Base-by-base conservation (phyloP, 1,140 invertebrate genomes). In the Nylanderia fulva region DNA sequence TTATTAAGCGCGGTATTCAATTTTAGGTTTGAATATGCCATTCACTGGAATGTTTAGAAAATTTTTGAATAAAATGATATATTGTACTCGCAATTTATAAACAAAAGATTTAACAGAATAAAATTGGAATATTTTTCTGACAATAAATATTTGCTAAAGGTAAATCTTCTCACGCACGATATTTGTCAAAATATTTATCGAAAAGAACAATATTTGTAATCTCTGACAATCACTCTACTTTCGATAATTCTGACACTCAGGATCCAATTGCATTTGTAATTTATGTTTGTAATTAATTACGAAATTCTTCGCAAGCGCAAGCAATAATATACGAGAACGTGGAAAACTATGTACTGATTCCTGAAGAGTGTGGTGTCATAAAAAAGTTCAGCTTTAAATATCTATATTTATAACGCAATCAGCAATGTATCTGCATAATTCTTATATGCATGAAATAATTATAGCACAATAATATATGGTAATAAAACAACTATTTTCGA, bases 211-310 rank as follows among this genome's bases (percentile, higher is more conserved):
- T 74, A 83, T 83, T 74, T 74, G 54, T 83, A 27, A 39, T 52
- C 58, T 74, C 68, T 75, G 80, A 84, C 69, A 75, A 83, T 74
- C 69, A 39, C 56, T 76, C 42, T 42, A 76, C 42, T 84, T 84
- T 76, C 58, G 42, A 58, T 60, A 60, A 56, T 72, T 60, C 42
- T 29, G 64, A 79, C 61, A 68, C 15, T 11, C 52, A 24, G n/a
- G 45, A 71, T 82, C 27, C n/a, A 27, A 8, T 24, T 64, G 13
- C 15, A 8, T n/a, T n/a, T 29, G 61, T 58, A 36, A 72, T 80
- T 80, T 82, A 82, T 27, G 66, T 82, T 82, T 71, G 77, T 58
- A 58, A 82, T 82, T 82, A 72, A 82, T 82, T 82, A 82, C 52
- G 5, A 45, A 71, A 72, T 82, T 82, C 52, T 52, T 15, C 24